These are phyloP conservation scores for Typhlichthys subterraneus DNA, from an alignment of 2,797 vertebrate genomes.

Conservation along the genomic window DNA sequence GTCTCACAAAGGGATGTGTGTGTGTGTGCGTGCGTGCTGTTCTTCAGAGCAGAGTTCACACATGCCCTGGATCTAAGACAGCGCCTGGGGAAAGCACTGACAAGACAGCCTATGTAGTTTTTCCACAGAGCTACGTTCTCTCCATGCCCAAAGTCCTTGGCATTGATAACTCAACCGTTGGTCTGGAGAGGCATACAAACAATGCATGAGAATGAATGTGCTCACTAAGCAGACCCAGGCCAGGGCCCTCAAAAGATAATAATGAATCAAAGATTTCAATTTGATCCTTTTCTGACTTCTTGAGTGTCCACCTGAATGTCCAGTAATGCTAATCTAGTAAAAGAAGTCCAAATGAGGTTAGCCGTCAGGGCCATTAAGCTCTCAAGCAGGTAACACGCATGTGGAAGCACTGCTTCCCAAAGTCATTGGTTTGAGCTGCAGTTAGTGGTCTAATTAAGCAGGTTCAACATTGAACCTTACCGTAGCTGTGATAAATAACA, in stretches of 20 bases:
- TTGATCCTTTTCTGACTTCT: conserved; percentile 31
- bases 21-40: conserved; percentile 1
- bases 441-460: conserved; percentile 71
- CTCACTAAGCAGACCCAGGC: no score
- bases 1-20: not conserved
- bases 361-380: conserved; percentile 57
- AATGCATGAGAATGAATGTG: not conserved
- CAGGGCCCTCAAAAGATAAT: no score
- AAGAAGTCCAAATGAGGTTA: conserved; percentile 29
- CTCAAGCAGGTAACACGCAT: conserved; percentile 58
- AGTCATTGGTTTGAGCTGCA: conserved; percentile 64
- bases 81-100: conserved; percentile 5
- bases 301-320: conserved; percentile 10
- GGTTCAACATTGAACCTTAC: conserved; percentile 66
- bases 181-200: not conserved
- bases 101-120: not conserved
- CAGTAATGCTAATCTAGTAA: conserved; percentile 22
- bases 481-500: conserved; percentile 76
- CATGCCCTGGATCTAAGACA: conserved; percentile 10
- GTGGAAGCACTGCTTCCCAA: conserved; percentile 73
- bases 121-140: conserved; percentile 5
- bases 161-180: not conserved
- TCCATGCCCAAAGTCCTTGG: conserved; percentile 7
- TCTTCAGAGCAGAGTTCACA: conserved; percentile 26
- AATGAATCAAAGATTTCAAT: conserved; percentile 3